A percentile compares a stretch with the other conserved stretches of the same genome.
These are phyloP conservation scores for Corella eumyota DNA, from an alignment of 23 tunicate species.

Conservation along the genomic window DNA sequence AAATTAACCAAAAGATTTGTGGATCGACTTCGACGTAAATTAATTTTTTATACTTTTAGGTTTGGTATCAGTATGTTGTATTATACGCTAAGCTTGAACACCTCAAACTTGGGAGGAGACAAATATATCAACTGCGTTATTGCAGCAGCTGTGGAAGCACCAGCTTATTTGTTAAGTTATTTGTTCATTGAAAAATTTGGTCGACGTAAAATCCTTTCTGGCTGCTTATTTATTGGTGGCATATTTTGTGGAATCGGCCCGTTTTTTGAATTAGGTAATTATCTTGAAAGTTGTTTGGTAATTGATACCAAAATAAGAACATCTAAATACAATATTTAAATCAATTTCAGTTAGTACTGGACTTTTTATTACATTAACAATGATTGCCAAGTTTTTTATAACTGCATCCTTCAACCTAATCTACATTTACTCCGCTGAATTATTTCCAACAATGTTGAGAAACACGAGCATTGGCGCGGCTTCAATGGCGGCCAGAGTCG, in stretches of 20 bases:
- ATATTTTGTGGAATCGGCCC: not conserved
- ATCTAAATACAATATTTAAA: no score
- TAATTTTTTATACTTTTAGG: no score
- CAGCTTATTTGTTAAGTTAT: not conserved
- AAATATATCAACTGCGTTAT: not conserved
- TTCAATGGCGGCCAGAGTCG: no score
- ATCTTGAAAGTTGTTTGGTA: no score
- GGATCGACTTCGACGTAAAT: no score
- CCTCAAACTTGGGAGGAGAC: not conserved
- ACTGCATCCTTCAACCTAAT: not conserved
- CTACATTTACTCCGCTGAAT: no score
- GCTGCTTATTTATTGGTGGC: not conserved
- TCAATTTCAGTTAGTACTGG: not conserved
- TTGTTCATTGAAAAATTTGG: not conserved
- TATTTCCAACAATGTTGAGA: not conserved
- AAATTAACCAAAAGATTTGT: no score
- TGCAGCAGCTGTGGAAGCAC: not conserved
- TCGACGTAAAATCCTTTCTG: not conserved
- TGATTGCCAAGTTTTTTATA: not conserved
- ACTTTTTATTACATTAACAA: not conserved
- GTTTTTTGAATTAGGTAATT: not conserved
- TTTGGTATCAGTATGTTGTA: not conserved
- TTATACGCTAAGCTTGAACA: not conserved
- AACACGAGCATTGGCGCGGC: not conserved
- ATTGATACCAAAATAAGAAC: no score